Base-by-base conservation (phyloP, 2,888 invertebrate species). In the Trilocha varians region DNA sequence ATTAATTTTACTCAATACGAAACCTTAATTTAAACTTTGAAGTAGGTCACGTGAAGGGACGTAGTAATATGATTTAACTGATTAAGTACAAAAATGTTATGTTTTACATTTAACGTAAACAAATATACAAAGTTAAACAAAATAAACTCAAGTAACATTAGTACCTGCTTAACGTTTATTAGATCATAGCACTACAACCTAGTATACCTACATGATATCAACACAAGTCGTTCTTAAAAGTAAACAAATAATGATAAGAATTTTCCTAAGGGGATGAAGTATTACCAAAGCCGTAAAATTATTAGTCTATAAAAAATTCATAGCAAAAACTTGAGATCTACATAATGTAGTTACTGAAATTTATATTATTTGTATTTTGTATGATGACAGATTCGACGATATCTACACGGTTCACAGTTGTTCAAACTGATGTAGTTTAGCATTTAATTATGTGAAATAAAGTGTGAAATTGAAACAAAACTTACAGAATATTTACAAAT, bases 1-100 rank as follows among this genome's bases (percentile, higher is more conserved):
- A 71, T 75, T 61, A 55, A 61, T 69, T 57, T 70, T 62, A 65
- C 59, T 65, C 51, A 62, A 64, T 46, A 57, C 50, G 47, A 60
- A 59, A 61, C 54, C 53, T 57, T 57, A 48, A 49, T 39, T 43
- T 38, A 44, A 45, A 16, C 48, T 47, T 52, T 47, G 48, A 42
- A 38, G 34, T 39, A 42, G 42, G 38, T 15, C 42, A 15, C 14
- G 8, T 15, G 32, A 11, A 25, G 18, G 11, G 25, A 11, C 8
- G 25, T 11, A 9, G 25, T 25, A 25, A 25, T 35, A 14, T 36
- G 13, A 38, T 18, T 18, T 35, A 39, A 36, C 38, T 17, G 18
- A 34, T 3, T 16, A n/a, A n/a, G n/a, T n/a, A n/a, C n/a, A n/a
- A n/a, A n/a, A n/a, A n/a, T n/a, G n/a, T n/a, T n/a, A n/a, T n/a